Conservation (phyloP, 2,888 invertebrate genomes). For the Chaetoderma sp. region DNA sequence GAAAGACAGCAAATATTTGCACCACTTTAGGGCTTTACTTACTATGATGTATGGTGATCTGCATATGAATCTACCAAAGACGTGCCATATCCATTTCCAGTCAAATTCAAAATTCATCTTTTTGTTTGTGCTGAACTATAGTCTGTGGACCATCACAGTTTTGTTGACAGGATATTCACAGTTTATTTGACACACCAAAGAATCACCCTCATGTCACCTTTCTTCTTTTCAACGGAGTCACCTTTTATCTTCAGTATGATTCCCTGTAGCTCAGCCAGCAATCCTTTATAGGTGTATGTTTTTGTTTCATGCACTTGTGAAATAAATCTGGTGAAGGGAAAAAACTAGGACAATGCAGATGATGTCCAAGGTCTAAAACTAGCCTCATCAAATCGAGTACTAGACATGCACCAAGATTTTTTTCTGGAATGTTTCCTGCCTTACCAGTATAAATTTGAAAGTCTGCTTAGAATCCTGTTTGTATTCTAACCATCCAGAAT, state of each 20-base stretch:
- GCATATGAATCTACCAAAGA: background rate
- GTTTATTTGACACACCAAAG: slow-evolving; percentile 5
- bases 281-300: background rate
- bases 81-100: background rate
- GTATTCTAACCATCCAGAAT: background rate
- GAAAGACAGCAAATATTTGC: slow-evolving; percentile 7
- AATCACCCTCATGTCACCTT: background rate
- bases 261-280: background rate
- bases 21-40: background rate
- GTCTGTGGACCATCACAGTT: background rate
- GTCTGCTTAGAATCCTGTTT: background rate
- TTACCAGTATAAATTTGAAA: slow-evolving; percentile 2
- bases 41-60: background rate
- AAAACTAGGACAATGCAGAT: slow-evolving; percentile 8
- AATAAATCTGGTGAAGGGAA: slow-evolving; percentile 1
- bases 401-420: background rate
- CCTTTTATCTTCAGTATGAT: too few relatives aligned
- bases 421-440: background rate
- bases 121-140: background rate
- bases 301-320: background rate
- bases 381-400: slow-evolving; percentile 1
- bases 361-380: background rate
- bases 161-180: slow-evolving; percentile 7
- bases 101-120: background rate
- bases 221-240: too few relatives aligned